Base-by-base conservation (phyloP, 2,113 vertebrate genomes). In the Aleadryas rufinucha region DNA sequence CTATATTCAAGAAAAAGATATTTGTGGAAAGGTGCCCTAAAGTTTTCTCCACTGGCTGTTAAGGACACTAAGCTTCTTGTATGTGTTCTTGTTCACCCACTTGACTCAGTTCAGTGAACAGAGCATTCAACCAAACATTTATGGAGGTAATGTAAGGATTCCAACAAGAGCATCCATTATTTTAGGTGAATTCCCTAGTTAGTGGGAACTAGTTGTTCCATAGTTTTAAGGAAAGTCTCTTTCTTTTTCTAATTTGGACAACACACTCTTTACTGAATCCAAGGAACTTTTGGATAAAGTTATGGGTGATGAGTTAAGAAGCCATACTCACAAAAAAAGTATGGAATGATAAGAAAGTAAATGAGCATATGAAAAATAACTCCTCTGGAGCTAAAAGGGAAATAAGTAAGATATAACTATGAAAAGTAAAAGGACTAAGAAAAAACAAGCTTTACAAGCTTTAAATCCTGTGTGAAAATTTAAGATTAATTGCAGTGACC, bases 361-460 rank as follows among this genome's bases (percentile, higher is more conserved):
- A 84, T 31, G 10, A 87, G 3, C 6, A 63, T 10, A 49, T 37
- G 13, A 63, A 88, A 79, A 68, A 35, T 13, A 79, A 44, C 19
- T 80, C 8, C 4, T n/a, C 26, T 77, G 20, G 15, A 65, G 9
- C 68, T 45, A 37, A 90, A 83, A 64, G 1, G 6, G 22, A 92
- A 79, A 77, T 50, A 59, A 88, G 37, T 33, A 27, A 45, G 6
- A 33, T 39, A 44, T 12, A 86, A 61, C 4, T 45, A 63, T 33
- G 26, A 87, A 88, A 86, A 66, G 1, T 27, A 33, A 49, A 80
- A 90, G 2, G 3, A 21, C 49, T n/a, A 49, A 45, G 26, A 28
- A 4, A 57, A 83, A 72, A 65, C 0, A 59, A 79, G 2, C 1
- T 50, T 7, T 4, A 41, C 0, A 63, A 79, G 2, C 1, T 42